Percentiles rank a stretch among this genome's conserved stretches.
Evolutionary conservation across 2,797 vertebrate genomes (phyloP).

Genomic region (Labeo calbasu): DNA sequence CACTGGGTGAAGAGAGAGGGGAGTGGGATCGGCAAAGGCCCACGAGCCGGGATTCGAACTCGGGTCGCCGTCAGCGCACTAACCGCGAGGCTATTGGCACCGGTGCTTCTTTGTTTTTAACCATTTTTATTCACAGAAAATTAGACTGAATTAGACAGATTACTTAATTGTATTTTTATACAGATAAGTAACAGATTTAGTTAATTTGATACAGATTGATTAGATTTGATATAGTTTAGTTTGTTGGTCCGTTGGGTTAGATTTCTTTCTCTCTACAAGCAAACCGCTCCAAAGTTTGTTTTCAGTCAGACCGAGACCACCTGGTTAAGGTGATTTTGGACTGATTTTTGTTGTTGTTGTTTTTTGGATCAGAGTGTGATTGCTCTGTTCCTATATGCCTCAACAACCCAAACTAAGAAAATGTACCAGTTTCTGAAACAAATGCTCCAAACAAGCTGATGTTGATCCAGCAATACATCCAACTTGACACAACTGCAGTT

Average conservation of each 20-base stretch:
- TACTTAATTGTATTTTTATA: too few relatives aligned
- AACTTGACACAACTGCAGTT: not conserved
- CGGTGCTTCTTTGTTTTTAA: not conserved
- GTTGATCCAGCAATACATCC: not conserved
- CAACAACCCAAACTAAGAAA: not conserved
- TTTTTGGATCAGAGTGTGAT: too few relatives aligned
- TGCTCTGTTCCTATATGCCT: not conserved
- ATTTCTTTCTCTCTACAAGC: not conserved
- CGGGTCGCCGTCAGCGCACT: too few relatives aligned
- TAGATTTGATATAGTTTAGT: not conserved
- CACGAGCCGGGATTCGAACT: too few relatives aligned
- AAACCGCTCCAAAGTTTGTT: not conserved
- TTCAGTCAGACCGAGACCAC: not conserved
- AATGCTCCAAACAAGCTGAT: not conserved
- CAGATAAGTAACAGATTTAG: not conserved
- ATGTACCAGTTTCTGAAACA: not conserved
- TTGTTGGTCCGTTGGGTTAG: not conserved
- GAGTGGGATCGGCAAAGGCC: too few relatives aligned
- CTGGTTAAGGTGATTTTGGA: not conserved
- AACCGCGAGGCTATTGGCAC: too few relatives aligned
- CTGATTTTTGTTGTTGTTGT: not conserved
- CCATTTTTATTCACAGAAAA: not conserved
- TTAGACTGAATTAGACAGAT: too few relatives aligned
- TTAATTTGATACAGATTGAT: not conserved
- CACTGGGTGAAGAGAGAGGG: too few relatives aligned